Base-by-base conservation (phyloP, 1,140 invertebrate genomes). In the Brachionus plicatilis region DNA sequence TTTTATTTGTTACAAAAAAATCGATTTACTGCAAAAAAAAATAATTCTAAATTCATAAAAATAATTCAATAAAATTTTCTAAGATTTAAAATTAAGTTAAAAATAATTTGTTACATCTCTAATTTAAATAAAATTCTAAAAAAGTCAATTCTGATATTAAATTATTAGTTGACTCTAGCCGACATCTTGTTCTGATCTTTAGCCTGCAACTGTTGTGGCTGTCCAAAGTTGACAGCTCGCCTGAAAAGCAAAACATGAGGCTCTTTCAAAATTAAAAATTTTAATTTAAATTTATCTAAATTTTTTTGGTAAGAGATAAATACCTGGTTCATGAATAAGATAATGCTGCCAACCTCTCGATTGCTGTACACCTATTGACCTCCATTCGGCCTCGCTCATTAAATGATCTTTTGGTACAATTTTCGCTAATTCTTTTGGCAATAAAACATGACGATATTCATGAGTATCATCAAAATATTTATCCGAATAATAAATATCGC, bases 281-380 rank as follows among this genome's bases (percentile, higher is more conserved):
- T 20, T 3, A 75, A 75, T 5, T 37, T 6, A 37, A 37, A 37
- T 37, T 37, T 4, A 37, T 37, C 2, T 6, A 0, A 37, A 37
- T 3, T 37, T 37, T 5, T 37, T 0, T 37, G 33, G 5, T 37
- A 37, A 37, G 4, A 7, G 33, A 37, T 37, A 37, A 37, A 37
- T 45, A 94, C 94, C 96, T 87, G 96, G 96, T 29, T 93, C 92
- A 89, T 98, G 96, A 86, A 95, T 93, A 95, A 98, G 96, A 87
- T 97, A 98, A 90, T 98, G 96, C 2, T 96, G 92, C 96, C 96
- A 98, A 43, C 95, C 95, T 33, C 94, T 94, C 87, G 94, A 96
- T 88, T 98, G 96, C 88, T 97, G 95, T 7, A 98, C 95, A n/a
- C 96, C 96, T 7, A 98, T 91, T 89, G 95, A 94, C 84, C 96